Evolutionary conservation across 2,888 invertebrate species (phyloP).

Genomic region (Sarcophaga rosellei): DNA sequence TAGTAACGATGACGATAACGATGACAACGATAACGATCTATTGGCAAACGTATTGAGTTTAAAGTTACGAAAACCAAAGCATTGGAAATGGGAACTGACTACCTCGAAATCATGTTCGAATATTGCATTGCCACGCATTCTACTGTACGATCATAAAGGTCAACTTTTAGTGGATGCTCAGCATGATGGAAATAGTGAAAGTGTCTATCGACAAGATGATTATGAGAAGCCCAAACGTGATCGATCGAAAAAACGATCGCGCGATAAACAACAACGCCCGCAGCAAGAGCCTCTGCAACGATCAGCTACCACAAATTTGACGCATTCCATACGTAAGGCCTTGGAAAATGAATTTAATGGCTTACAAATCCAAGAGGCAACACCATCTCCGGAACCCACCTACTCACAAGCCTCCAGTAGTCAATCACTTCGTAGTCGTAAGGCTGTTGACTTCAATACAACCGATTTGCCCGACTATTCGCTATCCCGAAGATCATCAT

Average conservation of each 20-base stretch:
- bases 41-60: slow-evolving; percentile 81
- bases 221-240: slow-evolving; percentile 21
- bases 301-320: slow-evolving; percentile 72
- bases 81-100: slow-evolving; percentile 84
- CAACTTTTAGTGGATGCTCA: slow-evolving; percentile 81
- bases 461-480: slow-evolving; percentile 71
- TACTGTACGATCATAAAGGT: slow-evolving; percentile 83
- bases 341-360: slow-evolving; percentile 73
- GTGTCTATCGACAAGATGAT: slow-evolving; percentile 70
- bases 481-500: slow-evolving; percentile 74
- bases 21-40: slow-evolving; percentile 70
- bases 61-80: slow-evolving; percentile 83
- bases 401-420: slow-evolving; percentile 23
- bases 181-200: slow-evolving; percentile 76
- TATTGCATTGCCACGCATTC: slow-evolving; percentile 83
- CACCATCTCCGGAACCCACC: slow-evolving; percentile 64
- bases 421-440: slow-evolving; percentile 41
- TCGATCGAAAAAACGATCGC: slow-evolving; percentile 34
- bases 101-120: slow-evolving; percentile 84
- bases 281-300: slow-evolving; percentile 57
- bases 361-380: slow-evolving; percentile 75
- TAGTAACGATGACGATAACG: slow-evolving; percentile 28
- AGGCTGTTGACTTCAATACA: slow-evolving; percentile 73
- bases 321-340: slow-evolving; percentile 71
- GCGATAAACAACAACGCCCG: slow-evolving; percentile 4